phyloP scores from a whole-genome alignment of 2,797 vertebrate genomes.

The Notolabrus celidotus region DNA sequence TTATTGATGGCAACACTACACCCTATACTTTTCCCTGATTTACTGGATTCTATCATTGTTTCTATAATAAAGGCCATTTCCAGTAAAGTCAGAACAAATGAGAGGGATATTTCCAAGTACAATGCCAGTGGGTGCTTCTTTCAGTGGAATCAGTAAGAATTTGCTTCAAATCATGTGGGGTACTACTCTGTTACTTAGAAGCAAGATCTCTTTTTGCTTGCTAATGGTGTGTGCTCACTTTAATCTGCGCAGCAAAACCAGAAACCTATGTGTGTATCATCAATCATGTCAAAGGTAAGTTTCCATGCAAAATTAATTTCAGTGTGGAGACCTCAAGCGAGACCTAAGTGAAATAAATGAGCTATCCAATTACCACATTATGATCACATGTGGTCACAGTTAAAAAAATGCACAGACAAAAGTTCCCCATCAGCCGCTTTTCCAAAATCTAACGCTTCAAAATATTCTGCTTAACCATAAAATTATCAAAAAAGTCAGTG shows the following conservation, averaged over 20 bases:
- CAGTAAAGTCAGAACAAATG: slow-evolving; percentile 75
- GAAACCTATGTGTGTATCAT: slow-evolving; percentile 63
- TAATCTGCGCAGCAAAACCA: slow-evolving; percentile 45
- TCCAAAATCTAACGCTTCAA: slow-evolving; percentile 8
- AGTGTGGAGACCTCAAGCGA: slow-evolving; percentile 70
- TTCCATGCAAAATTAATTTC: slow-evolving; percentile 71
- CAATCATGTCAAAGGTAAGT: slow-evolving; percentile 68
- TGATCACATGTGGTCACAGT: slow-evolving; percentile 61
- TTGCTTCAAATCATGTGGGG: slow-evolving; percentile 50
- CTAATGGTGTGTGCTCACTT: slow-evolving; percentile 4
- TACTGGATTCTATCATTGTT: slow-evolving; percentile 85
- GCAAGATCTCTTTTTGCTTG: neutral
- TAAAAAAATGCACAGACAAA: slow-evolving; percentile 35
- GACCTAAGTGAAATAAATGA: slow-evolving; percentile 78
- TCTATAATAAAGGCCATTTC: slow-evolving; percentile 83
- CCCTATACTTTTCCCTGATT: slow-evolving; percentile 85
- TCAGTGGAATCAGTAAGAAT: slow-evolving; percentile 45
- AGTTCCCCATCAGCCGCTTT: slow-evolving; percentile 41
- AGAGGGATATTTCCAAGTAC: slow-evolving; percentile 75
- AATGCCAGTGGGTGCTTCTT: slow-evolving; percentile 55
- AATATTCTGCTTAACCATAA: slow-evolving; percentile 8
- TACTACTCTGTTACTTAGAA: slow-evolving; percentile 31
- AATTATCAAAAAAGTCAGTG: slow-evolving; percentile 13
- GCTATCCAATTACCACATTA: slow-evolving; percentile 78
- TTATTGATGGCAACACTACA: slow-evolving; percentile 87